Evolutionary conservation across 2,888 invertebrate species (phyloP), one percentile per base, ranked within the genome.

Genomic region (Caenorhabditis sp.): DNA sequence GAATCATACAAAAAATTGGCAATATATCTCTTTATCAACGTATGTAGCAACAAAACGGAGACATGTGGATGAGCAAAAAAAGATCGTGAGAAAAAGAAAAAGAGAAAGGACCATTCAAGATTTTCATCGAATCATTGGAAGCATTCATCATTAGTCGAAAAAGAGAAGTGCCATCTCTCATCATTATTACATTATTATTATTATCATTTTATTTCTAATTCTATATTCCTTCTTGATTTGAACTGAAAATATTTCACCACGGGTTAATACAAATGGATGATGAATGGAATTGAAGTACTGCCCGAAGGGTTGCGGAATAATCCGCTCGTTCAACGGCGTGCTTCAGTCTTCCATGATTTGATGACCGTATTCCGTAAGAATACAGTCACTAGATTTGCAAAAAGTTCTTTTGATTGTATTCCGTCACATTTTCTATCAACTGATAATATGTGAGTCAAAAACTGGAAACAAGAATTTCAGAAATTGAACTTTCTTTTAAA

Each of bases 281-380:
- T 74, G 70, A 70, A 63, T 56, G 70, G 63, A 12, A 62, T 68
- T 36, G 77, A 77, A 63, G 53, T 69, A 23, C 75, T 82, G 25
- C 82, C 82, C 1, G 70, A 73, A 56, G 82, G 76, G 23, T 63
- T 82, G 36, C 76, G 61, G 21, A 67, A 63, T 8, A 74, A 76
- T 21, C 82, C 82, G 5, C 71, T 74, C 5, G 82, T 83, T 7
- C 82, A 79, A 61, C 64, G 82, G 25, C 70, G 86, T 17, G 76
- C 83, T 23, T 84, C 84, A 10, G 84, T 87, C 14, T 86, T 87
- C 73, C 78, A 83, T 49, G 86, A 86, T 63, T 68, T 86, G 21
- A 67, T 85, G 23, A 87, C 86, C 3, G 83, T 86, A 25, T 85
- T 86, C 70, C 83, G 85, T 1, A 84, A 83, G 52, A 84, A 84